A percentile compares a stretch with the other conserved stretches of the same genome.
phyloP scores from a whole-genome alignment of 2,113 vertebrate species.

The Eurystomus gularis region DNA sequence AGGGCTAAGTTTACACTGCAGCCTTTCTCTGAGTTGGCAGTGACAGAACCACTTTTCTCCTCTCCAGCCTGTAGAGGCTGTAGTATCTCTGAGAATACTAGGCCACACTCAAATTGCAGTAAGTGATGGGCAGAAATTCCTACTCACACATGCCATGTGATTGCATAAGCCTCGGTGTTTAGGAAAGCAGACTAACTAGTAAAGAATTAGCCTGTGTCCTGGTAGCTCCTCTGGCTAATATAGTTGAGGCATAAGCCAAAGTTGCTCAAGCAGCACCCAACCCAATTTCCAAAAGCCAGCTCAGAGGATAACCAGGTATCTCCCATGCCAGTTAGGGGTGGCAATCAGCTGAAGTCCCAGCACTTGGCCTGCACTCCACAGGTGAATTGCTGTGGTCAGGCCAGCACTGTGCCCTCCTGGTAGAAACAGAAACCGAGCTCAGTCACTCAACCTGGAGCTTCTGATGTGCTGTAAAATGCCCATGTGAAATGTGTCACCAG shows the following conservation, averaged over 20 bases:
- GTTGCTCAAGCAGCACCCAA: neutral
- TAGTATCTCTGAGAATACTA: neutral
- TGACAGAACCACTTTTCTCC: neutral
- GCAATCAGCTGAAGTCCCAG: neutral
- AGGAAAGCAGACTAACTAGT: neutral
- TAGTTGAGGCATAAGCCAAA: neutral
- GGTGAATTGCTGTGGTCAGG: neutral
- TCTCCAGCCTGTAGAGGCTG: neutral
- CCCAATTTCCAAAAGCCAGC: rapidly evolving
- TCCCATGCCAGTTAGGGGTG: neutral
- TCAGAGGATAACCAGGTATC: neutral
- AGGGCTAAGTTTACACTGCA: neutral
- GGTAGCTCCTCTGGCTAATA: neutral
- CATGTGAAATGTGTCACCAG: neutral
- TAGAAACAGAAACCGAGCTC: neutral
- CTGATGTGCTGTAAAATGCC: neutral
- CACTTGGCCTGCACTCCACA: neutral
- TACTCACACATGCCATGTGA: neutral
- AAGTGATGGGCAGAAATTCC: neutral
- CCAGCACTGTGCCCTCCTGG: neutral
- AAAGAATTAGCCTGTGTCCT: neutral
- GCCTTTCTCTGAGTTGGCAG: neutral
- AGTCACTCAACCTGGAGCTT: neutral
- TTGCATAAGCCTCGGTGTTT: neutral
- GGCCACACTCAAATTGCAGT: neutral